Conservation (phyloP, 2,113 vertebrate species). For the Leucopternis melanops region DNA sequence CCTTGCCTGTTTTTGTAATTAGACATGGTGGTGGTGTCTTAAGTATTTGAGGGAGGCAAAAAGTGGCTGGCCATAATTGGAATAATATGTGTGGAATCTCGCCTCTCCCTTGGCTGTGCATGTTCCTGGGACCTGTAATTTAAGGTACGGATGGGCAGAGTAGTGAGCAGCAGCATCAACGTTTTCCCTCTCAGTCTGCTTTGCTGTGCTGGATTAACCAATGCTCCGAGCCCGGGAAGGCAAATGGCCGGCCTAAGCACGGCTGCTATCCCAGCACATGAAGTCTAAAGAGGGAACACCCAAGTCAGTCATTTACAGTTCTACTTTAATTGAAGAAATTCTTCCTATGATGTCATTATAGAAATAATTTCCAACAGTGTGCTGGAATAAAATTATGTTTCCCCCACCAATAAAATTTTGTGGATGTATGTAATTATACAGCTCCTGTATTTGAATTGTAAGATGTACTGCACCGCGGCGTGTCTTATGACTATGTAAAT, state of each 20-base stretch:
- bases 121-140: background rate
- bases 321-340: background rate
- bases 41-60: background rate
- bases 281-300: background rate
- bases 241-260: background rate
- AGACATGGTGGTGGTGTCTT: background rate
- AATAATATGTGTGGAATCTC: slow-evolving; percentile 10
- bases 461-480: background rate
- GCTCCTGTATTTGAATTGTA: background rate
- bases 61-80: background rate
- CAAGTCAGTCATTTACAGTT: background rate
- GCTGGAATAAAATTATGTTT: background rate
- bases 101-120: background rate
- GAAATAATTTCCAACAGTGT: background rate
- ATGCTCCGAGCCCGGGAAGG: background rate
- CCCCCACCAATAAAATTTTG: background rate
- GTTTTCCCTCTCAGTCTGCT: background rate
- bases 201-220: background rate
- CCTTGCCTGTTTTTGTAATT: background rate
- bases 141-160: too few relatives aligned
- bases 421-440: background rate
- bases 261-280: background rate
- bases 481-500: slow-evolving; percentile 32
- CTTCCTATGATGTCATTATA: background rate
- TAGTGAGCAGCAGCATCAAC: background rate